phyloP scores from a whole-genome alignment of 2,113 vertebrate genomes.

The Smithornis capensis region DNA sequence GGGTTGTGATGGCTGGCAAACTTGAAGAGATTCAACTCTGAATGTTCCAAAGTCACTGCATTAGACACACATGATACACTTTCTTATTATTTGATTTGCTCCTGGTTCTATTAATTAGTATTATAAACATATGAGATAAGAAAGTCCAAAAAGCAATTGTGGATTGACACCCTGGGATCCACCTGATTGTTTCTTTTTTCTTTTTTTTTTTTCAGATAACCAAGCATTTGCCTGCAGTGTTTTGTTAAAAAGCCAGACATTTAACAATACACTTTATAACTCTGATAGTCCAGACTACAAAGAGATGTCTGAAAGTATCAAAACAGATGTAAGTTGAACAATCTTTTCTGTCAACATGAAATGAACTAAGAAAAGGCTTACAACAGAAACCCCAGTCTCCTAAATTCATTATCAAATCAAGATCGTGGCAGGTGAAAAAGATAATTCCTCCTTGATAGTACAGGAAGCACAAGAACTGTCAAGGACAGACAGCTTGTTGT shows the following conservation, averaged over 20 bases:
- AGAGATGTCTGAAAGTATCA: neutral
- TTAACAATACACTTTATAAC: constrained; percentile 20
- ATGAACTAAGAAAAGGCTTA: neutral
- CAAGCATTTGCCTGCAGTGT: constrained; percentile 2
- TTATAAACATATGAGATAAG: neutral
- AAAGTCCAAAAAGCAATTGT: neutral
- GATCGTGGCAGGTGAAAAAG: neutral
- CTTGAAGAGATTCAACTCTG: neutral
- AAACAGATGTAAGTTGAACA: constrained; percentile 21
- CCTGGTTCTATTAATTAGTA: neutral
- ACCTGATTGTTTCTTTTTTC: neutral
- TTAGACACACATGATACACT: neutral
- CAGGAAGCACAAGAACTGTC: neutral
- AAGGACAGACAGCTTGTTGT: neutral
- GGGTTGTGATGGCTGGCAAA: neutral
- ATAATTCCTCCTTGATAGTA: neutral
- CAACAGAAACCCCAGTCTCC: neutral
- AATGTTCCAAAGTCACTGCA: neutral
- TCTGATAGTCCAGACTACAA: neutral
- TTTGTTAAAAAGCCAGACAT: neutral
- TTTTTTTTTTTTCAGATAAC: neutral
- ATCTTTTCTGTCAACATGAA: neutral
- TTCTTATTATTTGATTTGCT: neutral
- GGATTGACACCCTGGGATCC: neutral
- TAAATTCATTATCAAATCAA: neutral